Evolutionary conservation across 2,113 vertebrate species (phyloP).

Genomic region (Labrus mixtus): DNA sequence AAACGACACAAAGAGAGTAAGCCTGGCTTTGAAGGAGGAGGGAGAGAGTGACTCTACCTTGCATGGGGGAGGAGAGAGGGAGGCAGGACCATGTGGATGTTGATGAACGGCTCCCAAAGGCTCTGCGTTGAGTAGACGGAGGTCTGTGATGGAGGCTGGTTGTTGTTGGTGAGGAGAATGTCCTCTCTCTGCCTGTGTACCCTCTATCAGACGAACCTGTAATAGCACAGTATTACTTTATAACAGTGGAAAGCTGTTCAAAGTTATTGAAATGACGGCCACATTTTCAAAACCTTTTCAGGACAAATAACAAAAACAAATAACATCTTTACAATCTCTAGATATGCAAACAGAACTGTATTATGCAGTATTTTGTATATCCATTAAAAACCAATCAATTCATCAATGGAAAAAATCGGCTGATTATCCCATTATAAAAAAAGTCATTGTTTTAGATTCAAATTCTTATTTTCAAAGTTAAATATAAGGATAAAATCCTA

Average conservation of each 20-base stretch:
- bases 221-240: not conserved
- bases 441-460: too few species aligned
- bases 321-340: too few species aligned
- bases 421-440: too few species aligned
- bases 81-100: slow-evolving; percentile 48
- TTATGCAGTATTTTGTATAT: too few species aligned
- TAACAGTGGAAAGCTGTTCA: not conserved
- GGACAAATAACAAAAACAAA: too few species aligned
- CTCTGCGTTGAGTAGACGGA: slow-evolving; percentile 24
- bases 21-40: not conserved
- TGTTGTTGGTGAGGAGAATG: slow-evolving; percentile 48
- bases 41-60: slow-evolving; percentile 71
- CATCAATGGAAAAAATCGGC: too few species aligned
- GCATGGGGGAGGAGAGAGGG: slow-evolving; percentile 64
- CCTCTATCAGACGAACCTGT: slow-evolving; percentile 43
- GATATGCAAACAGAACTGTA: too few species aligned
- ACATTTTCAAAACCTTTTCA: too few species aligned
- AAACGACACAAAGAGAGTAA: not conserved
- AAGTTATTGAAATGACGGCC: too few species aligned
- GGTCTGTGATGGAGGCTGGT: slow-evolving; percentile 48
- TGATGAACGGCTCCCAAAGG: slow-evolving; percentile 26
- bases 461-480: too few species aligned
- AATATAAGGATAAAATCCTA: too few species aligned
- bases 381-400: too few species aligned
- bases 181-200: slow-evolving; percentile 33